These are phyloP conservation scores for Aphelocoma californica DNA, from an alignment of 2,797 vertebrate genomes.

Conservation along the genomic window DNA sequence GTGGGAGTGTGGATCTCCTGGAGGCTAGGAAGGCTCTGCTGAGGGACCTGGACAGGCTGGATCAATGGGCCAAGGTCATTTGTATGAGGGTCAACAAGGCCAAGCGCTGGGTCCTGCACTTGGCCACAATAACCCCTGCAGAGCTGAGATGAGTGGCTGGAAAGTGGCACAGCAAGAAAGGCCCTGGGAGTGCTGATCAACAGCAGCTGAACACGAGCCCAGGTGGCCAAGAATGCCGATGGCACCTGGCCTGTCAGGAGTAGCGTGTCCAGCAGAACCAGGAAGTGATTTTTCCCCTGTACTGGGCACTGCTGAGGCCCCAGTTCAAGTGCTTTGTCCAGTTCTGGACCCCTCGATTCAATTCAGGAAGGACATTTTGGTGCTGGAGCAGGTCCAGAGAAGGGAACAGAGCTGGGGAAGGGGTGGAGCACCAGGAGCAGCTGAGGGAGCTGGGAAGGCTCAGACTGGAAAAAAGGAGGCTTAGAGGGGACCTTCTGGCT, in stretches of 20 bases:
- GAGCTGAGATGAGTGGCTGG: background rate
- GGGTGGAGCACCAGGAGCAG: background rate
- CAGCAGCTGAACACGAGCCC: background rate
- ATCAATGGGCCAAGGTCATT: background rate
- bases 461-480: background rate
- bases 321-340: background rate
- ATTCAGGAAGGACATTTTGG: background rate
- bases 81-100: background rate
- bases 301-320: background rate
- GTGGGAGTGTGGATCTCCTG: background rate
- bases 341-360: background rate
- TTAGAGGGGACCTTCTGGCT: accelerated
- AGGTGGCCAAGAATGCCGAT: background rate
- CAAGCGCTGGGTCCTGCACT: background rate
- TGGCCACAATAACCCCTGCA: background rate
- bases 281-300: background rate
- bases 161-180: background rate
- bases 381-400: background rate
- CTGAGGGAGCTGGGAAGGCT: background rate
- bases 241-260: background rate
- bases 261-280: background rate
- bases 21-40: background rate
- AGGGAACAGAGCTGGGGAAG: background rate
- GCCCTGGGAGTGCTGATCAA: background rate
- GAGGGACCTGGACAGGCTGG: background rate